Base-by-base conservation (phyloP, 2,113 vertebrate genomes). In the Pica pica region DNA sequence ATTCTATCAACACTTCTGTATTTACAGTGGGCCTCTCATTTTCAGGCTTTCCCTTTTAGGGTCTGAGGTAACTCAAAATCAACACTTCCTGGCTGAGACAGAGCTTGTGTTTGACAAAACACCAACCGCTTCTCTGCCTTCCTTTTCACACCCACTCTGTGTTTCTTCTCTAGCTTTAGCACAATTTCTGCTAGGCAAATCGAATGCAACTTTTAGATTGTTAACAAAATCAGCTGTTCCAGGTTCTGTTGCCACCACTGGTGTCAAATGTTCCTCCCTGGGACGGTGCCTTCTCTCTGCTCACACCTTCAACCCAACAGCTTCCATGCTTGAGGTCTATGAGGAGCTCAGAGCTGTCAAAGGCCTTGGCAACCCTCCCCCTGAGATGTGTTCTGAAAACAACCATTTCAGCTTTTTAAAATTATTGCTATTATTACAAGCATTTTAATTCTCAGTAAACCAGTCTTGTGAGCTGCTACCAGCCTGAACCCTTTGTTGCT, bases 151-250 rank as follows among this genome's bases (percentile, higher is more conserved):
- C 93, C 74, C 61, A 24, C 81, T 86, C 83, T 56, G 69, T 91
- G 69, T 85, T 94, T 95, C 42, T 85, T 91, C 75, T 85, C 53
- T 53, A 74, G 91, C 75, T 80, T 80, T 89, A 90, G 67, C 75
- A 60, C 3, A 11, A 53, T 93, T 94, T 90, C 82, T 94, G 50
- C 65, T 78, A 65, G 80, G 73, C 76, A 89, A 95, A 95, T 81
- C 4, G 42, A 90, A 83, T 78, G 53, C 80, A 82, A 16, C 65
- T 84, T 90, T 83, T 77, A 56, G 14, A 90, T 96, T 75, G 88
- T 82, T 95, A 90, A 70, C 60, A 75, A 79, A 94, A 81, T 90
- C 83, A 78, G 76, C 86, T 83, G 55, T 70, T 86, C 42, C 30
- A 28, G 35, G 35, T 73, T 67, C 61, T 75, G 44, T 47, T 3